Evolutionary conservation across 2,113 vertebrate species (phyloP).

Genomic region (Prochilodus magdalenae): DNA sequence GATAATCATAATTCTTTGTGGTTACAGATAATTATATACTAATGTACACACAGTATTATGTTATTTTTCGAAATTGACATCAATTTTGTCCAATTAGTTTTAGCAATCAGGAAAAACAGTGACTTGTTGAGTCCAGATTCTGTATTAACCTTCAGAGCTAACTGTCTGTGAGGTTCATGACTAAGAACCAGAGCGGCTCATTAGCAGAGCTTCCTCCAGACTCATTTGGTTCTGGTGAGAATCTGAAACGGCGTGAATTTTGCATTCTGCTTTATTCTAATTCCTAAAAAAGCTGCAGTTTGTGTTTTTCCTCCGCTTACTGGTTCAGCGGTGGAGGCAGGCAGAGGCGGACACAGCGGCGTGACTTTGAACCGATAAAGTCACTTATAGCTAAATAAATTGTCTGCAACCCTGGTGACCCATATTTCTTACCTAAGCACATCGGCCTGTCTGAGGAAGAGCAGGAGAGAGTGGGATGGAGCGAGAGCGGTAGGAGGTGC

Average conservation of each 20-base stretch:
- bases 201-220: neutral
- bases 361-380: slow-evolving; percentile 37
- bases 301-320: neutral
- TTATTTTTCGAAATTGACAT: no score
- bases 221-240: neutral
- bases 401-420: slow-evolving; percentile 46
- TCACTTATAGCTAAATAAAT: slow-evolving; percentile 45
- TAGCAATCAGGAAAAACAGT: no score
- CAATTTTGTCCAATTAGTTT: no score
- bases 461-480: neutral
- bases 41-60: no score
- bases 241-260: neutral
- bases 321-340: neutral
- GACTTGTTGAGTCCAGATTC: no score
- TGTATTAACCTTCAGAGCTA: no score
- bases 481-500: slow-evolving; percentile 65
- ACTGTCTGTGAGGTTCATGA: neutral
- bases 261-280: neutral
- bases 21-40: no score
- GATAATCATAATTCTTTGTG: no score
- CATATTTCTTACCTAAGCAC: slow-evolving; percentile 62
- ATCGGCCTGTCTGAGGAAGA: slow-evolving; percentile 61
- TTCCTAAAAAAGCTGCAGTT: neutral
- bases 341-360: neutral
- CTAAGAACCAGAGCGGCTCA: neutral